Percentiles rank a stretch among this genome's conserved stretches.
Evolutionary conservation across 2,888 invertebrate species (phyloP).

Genomic region (Amphiduros pacificus): DNA sequence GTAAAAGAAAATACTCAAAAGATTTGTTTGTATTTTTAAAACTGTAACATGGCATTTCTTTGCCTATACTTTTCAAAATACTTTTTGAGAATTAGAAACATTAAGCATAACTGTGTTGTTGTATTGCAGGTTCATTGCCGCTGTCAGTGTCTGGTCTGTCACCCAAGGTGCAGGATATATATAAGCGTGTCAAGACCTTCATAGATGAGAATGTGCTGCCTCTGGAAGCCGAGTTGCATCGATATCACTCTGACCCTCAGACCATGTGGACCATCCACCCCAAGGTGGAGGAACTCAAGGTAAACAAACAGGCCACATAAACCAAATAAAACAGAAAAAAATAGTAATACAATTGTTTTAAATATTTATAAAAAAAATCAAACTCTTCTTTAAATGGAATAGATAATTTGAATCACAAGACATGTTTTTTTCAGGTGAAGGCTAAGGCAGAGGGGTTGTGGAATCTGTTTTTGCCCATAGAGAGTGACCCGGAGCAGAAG

Average conservation of each 20-base stretch:
- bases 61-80: too few relatives aligned
- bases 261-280: constrained; percentile 56
- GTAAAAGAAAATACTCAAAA: too few relatives aligned
- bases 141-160: constrained; percentile 53
- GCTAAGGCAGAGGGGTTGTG: constrained; percentile 59
- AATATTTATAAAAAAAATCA: not conserved
- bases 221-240: constrained; percentile 49
- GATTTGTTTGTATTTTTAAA: too few relatives aligned
- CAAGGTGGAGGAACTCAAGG: constrained; percentile 56
- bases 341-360: not conserved
- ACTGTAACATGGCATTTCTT: too few relatives aligned
- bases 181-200: constrained; percentile 56
- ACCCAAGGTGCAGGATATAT: constrained; percentile 51
- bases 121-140: constrained; percentile 44
- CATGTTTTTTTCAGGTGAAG: constrained; percentile 41
- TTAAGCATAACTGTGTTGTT: too few relatives aligned
- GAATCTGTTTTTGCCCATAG: constrained; percentile 60
- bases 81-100: too few relatives aligned
- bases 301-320: too few relatives aligned
- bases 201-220: constrained; percentile 58
- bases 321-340: too few relatives aligned
- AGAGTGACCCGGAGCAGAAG: constrained; percentile 54
- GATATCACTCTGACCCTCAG: constrained; percentile 37
- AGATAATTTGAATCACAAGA: not conserved
- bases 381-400: not conserved